phyloP scores from a whole-genome alignment of 2,888 invertebrate species.

The Nomada hirtipes region DNA sequence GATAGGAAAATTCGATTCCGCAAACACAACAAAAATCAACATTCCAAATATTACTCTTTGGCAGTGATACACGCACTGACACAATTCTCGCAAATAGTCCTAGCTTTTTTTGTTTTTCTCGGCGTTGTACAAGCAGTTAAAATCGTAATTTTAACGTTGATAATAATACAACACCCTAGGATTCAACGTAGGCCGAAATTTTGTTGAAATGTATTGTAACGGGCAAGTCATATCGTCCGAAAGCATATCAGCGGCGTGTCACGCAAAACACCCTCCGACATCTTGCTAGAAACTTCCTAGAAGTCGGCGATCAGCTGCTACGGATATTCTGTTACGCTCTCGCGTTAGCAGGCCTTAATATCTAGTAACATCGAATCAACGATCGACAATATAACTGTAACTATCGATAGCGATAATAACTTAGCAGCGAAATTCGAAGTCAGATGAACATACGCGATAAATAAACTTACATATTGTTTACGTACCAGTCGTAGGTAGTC shows the following conservation, averaged over 20 bases:
- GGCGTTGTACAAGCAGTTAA: constrained; percentile 8
- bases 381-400: no score
- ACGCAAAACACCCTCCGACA: constrained; percentile 83
- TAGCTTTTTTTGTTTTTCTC: constrained; percentile 34
- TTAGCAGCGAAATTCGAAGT: no score
- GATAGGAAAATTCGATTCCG: constrained; percentile 34
- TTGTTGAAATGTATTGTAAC: constrained; percentile 74
- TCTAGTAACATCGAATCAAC: no score
- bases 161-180: constrained; percentile 67
- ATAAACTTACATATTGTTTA: no score
- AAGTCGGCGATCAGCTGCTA: constrained; percentile 71
- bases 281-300: constrained; percentile 81
- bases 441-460: no score
- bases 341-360: neutral
- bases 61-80: constrained; percentile 69
- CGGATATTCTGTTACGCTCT: constrained; percentile 59
- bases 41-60: constrained; percentile 59
- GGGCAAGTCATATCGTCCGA: constrained; percentile 80
- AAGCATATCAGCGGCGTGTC: constrained; percentile 73
- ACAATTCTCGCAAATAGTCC: constrained; percentile 63
- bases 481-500: no score
- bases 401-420: no score
- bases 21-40: constrained; percentile 43
- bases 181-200: constrained; percentile 79
- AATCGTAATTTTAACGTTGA: constrained; percentile 37